These are phyloP conservation scores for Drosophila meridiana DNA, from an alignment of 2,888 invertebrate genomes.

Conservation along the genomic window DNA sequence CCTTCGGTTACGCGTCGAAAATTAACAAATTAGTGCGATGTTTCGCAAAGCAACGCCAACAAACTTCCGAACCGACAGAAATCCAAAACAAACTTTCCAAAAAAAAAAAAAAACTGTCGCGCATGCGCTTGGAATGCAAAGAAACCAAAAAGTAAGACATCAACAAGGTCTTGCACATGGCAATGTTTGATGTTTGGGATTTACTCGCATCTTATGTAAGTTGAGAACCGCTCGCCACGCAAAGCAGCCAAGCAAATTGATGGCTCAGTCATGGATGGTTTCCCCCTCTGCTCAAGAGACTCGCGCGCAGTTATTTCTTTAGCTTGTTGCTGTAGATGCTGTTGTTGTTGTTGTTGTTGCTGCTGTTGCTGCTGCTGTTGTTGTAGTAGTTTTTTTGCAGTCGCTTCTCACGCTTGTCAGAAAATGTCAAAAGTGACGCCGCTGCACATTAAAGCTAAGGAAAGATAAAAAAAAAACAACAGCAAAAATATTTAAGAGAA, in stretches of 20 bases:
- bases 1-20: slow-evolving; percentile 74
- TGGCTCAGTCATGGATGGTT: slow-evolving; percentile 58
- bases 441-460: slow-evolving; percentile 49
- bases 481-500: slow-evolving; percentile 17
- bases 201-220: slow-evolving; percentile 47
- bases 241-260: slow-evolving; percentile 60
- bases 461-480: slow-evolving; percentile 10
- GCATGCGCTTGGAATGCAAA: slow-evolving; percentile 70
- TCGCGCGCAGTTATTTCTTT: slow-evolving; percentile 19
- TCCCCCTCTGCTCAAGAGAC: slow-evolving; percentile 2
- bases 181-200: slow-evolving; percentile 27
- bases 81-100: slow-evolving; percentile 58
- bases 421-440: slow-evolving; percentile 78
- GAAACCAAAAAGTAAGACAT: not conserved
- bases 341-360: not conserved
- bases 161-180: slow-evolving; percentile 38
- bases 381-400: slow-evolving; percentile 18
- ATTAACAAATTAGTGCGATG: slow-evolving; percentile 78
- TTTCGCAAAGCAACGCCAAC: slow-evolving; percentile 71
- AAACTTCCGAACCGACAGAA: slow-evolving; percentile 69
- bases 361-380: not conserved
- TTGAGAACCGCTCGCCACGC: slow-evolving; percentile 52
- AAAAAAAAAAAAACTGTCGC: slow-evolving; percentile 65
- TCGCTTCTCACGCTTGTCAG: slow-evolving; percentile 79
- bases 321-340: not conserved